Conservation (phyloP, 2,888 invertebrate genomes). For the Protodeltote pygarga region DNA sequence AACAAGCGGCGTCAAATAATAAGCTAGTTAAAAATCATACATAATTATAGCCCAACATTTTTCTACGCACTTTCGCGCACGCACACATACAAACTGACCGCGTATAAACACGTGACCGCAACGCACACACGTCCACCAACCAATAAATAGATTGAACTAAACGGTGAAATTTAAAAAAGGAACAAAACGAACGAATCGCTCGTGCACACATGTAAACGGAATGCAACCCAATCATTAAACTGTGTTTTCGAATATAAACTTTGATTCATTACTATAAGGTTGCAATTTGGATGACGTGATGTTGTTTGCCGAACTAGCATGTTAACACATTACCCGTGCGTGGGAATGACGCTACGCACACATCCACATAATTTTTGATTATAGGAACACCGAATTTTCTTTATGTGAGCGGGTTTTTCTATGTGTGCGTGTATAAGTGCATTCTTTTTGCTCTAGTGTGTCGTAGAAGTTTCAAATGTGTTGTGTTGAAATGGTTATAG, state of each 20-base stretch:
- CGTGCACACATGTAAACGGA: conserved; percentile 69
- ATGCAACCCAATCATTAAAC: conserved; percentile 83
- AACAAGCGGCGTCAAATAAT: conserved; percentile 36
- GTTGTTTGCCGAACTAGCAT: conserved; percentile 76
- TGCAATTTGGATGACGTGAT: conserved; percentile 47
- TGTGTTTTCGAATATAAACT: conserved; percentile 38
- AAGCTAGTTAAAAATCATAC: conserved; percentile 63
- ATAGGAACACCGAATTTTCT: conserved; percentile 82
- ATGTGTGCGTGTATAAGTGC: conserved; percentile 67
- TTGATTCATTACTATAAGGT: conserved; percentile 48
- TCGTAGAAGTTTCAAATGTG: conserved; percentile 51
- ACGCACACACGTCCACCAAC: conserved; percentile 75
- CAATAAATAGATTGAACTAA: conserved; percentile 87
- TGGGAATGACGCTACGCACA: conserved; percentile 74
- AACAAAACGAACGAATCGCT: conserved; percentile 84
- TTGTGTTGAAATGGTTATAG: conserved; percentile 55
- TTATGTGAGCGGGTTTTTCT: conserved; percentile 59
- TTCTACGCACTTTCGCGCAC: conserved; percentile 83
- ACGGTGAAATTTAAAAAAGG: conserved; percentile 87
- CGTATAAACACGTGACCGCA: conserved; percentile 64
- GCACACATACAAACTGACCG: conserved; percentile 54
- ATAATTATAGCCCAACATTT: conserved; percentile 79
- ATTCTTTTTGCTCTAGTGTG: conserved; percentile 66
- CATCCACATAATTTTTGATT: conserved; percentile 73
- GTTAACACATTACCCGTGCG: conserved; percentile 78